phyloP scores from a whole-genome alignment of 2,888 invertebrate species.

The Barypeithes pellucidus region DNA sequence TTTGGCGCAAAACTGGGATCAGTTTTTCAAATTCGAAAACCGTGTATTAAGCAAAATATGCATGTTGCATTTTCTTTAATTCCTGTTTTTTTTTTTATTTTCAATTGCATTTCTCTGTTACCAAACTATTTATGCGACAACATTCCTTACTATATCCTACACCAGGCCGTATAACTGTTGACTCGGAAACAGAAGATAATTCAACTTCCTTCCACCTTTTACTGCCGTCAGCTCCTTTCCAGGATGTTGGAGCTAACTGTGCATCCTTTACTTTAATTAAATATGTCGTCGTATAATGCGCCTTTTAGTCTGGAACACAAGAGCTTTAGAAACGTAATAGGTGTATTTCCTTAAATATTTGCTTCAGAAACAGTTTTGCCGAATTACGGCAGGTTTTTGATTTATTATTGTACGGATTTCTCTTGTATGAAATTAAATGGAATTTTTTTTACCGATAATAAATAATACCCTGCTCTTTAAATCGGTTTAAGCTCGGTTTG shows the following conservation, averaged over 20 bases:
- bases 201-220: conserved; percentile 54
- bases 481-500: too few species aligned
- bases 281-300: conserved; percentile 36
- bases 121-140: neutral
- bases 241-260: conserved; percentile 45
- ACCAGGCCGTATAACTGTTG: conserved; percentile 26
- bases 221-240: conserved; percentile 39
- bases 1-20: too few species aligned
- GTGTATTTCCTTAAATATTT: conserved; percentile 37
- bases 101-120: neutral
- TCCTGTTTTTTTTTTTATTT: too few species aligned
- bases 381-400: too few species aligned
- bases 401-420: too few species aligned
- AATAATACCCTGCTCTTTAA: too few species aligned
- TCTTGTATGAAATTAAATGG: too few species aligned
- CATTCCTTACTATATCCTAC: conserved; percentile 28
- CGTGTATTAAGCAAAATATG: too few species aligned
- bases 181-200: conserved; percentile 51
- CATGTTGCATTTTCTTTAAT: too few species aligned
- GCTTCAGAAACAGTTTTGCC: conserved; percentile 3
- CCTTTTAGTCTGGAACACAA: conserved; percentile 17
- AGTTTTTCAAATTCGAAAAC: too few species aligned
- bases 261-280: conserved; percentile 51
- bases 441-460: too few species aligned
- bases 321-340: conserved; percentile 41